Evolutionary conservation across 2,888 invertebrate genomes (phyloP).

Genomic region (Acronicta alni): DNA sequence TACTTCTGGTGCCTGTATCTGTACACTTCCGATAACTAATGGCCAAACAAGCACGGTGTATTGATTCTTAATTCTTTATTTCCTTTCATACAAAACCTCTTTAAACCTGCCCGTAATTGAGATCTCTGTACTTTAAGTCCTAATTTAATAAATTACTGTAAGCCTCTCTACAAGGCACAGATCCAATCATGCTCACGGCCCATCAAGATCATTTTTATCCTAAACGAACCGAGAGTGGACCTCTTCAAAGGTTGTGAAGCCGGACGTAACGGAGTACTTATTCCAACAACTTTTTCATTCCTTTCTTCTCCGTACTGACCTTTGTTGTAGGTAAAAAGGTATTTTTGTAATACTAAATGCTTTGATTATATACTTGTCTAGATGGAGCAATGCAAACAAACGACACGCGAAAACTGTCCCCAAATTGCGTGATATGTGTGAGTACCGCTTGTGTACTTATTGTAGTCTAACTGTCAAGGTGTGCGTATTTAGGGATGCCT

Average conservation of each 20-base stretch:
- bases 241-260: constrained; percentile 35
- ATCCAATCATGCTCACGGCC: constrained; percentile 40
- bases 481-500: no score
- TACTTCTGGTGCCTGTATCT: no score
- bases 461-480: no score
- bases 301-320: constrained; percentile 16
- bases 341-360: no score
- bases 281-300: constrained; percentile 31
- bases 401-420: no score
- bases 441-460: no score
- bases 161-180: constrained; percentile 27
- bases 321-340: background rate
- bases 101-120: constrained; percentile 7
- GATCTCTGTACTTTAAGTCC: constrained; percentile 28
- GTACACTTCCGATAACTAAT: no score
- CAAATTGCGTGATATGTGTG: no score
- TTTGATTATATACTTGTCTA: no score
- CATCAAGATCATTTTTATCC: constrained; percentile 51
- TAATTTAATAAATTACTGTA: constrained; percentile 50
- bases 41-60: no score
- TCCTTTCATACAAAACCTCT: constrained; percentile 8
- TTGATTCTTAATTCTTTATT: constrained; percentile 5
- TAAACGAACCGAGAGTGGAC: constrained; percentile 34
- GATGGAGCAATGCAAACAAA: no score
- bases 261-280: constrained; percentile 29